A percentile compares a stretch with the other conserved stretches of the same genome.
Conservation (phyloP, 37 sponge, comb jelly and placozoan genomes). For the Chondrosia reniformis region DNA sequence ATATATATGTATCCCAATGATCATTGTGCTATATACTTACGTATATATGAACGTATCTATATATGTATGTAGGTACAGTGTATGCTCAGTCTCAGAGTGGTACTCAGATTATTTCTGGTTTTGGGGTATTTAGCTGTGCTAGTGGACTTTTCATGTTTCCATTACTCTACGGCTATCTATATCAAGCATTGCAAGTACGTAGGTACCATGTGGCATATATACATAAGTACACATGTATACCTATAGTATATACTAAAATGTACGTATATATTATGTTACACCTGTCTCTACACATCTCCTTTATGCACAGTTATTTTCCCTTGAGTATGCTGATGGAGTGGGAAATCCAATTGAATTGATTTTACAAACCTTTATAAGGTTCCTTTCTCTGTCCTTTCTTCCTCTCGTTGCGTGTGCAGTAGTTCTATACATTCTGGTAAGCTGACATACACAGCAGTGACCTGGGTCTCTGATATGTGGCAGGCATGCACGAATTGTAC, state of each 20-base stretch:
- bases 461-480: too few species aligned
- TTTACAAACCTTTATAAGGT: slow-evolving; percentile 61
- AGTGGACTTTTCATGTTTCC: slow-evolving; percentile 91
- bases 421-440: slow-evolving; percentile 54
- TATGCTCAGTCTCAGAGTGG: slow-evolving; percentile 33
- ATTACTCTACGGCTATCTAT: slow-evolving; percentile 40
- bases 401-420: slow-evolving; percentile 42
- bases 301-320: slow-evolving; percentile 29
- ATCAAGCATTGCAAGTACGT: slow-evolving; percentile 42
- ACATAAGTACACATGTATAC: neutral
- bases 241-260: too few species aligned
- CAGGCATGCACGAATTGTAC: neutral
- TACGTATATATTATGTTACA: too few species aligned
- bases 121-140: slow-evolving; percentile 63
- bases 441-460: too few species aligned
- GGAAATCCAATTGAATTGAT: slow-evolving; percentile 51
- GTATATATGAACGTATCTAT: neutral
- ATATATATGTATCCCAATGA: too few species aligned
- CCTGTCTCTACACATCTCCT: too few species aligned
- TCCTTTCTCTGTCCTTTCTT: slow-evolving; percentile 10
- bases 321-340: slow-evolving; percentile 75
- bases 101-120: slow-evolving; percentile 54
- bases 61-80: slow-evolving; percentile 34
- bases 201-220: neutral
- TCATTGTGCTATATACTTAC: too few species aligned